Base-by-base conservation (phyloP, 2,888 invertebrate genomes). In the Podabrus alpinus region DNA sequence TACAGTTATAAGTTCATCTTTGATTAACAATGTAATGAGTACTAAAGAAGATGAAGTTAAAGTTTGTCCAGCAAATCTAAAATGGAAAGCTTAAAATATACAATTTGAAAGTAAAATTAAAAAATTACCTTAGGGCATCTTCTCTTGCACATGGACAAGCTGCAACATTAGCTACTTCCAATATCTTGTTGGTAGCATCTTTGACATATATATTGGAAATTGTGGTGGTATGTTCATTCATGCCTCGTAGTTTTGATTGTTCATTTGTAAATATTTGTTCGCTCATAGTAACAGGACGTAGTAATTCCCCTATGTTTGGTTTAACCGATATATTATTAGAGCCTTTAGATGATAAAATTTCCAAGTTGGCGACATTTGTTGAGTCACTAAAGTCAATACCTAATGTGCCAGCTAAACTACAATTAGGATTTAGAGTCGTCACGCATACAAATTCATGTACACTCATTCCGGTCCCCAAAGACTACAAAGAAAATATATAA, bases 321-420 rank as follows among this genome's bases (percentile, higher is more conserved):
- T 94, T 94, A 68, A 98, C 88, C 2, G 88, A 90, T 19, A 93
- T 90, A 1, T 88, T 81, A n/a, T 90, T 89, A 24, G 90, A 70
- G 71, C 93, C 92, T 79, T 89, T 85, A 70, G 90, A 91, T 81
- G 93, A 92, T 60, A 89, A 86, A 68, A 97, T 89, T 82, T 95
- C 94, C 86, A 97, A 94, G 78, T 92, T 92, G 1, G 95, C 93
- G 0, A 96, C 92, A 86, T 97, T 96, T 69, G 95, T 96, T 15
- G 96, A 95, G 87, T 98, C 98, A 76, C 96, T 96, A 87, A 97
- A 97, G 89, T 97, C 96, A 4, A 98, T 91, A 15, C 97, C 97
- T 79, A 97, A 85, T 0, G 93, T 91, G 4, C 91, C 92, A 16
- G 91, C 89, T 29, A 91, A 88, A n/a, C 90, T 88, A 21, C 91